Conservation (phyloP, 1,140 invertebrate species). For the Apis mellifera region DNA sequence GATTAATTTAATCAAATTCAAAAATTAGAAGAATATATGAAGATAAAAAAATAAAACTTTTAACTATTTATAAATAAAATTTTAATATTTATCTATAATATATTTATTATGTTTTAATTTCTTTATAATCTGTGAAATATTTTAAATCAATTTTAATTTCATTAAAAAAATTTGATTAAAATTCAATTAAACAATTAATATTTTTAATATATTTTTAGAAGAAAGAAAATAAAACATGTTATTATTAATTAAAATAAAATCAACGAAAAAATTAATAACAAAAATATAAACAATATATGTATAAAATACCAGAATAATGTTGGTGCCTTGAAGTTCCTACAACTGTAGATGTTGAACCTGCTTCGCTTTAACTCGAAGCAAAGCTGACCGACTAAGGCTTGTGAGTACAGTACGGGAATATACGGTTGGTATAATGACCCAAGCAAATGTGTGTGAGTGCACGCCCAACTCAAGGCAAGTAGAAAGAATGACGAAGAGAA, state of each 20-base stretch:
- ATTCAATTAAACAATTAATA: background rate
- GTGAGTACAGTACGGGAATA: conserved; percentile 11
- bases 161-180: background rate
- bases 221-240: background rate
- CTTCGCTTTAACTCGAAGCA: conserved; percentile 2
- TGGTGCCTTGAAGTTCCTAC: background rate
- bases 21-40: no score
- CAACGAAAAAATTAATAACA: background rate
- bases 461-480: conserved; percentile 36
- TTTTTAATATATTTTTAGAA: background rate
- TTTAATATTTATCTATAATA: no score
- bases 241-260: background rate
- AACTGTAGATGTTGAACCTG: conserved; percentile 23
- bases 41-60: no score
- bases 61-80: no score
- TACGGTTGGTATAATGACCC: conserved; percentile 33
- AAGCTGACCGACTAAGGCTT: conserved; percentile 45
- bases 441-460: conserved; percentile 14
- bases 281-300: background rate
- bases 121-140: no score
- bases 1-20: no score
- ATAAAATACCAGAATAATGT: background rate
- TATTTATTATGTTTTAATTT: no score
- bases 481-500: conserved; percentile 46
- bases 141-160: background rate